A percentile compares a stretch with the other conserved stretches of the same genome.
Conservation (phyloP, 1,140 invertebrate genomes). For the Adelges cooleyi region DNA sequence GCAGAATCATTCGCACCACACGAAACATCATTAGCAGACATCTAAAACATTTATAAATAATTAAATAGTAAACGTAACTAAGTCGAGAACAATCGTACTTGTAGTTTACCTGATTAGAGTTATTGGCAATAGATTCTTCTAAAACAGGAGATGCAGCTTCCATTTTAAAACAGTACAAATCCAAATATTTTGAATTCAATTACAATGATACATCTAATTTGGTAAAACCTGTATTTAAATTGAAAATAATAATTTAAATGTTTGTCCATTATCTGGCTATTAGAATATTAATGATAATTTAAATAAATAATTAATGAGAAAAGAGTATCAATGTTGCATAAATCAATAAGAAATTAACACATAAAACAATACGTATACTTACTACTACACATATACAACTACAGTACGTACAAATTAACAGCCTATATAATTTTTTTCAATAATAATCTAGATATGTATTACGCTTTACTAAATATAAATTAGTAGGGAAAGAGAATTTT, state of each 20-base stretch:
- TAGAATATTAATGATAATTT: not conserved
- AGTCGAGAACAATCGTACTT: too few relatives aligned
- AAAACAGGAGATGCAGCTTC: not conserved
- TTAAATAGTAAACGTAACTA: too few relatives aligned
- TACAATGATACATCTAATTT: not conserved
- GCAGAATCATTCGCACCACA: not conserved
- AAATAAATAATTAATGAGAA: conserved; percentile 11
- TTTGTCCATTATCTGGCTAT: not conserved
- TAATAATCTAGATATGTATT: too few relatives aligned
- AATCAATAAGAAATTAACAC: not conserved
- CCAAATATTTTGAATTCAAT: not conserved
- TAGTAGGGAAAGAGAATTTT: too few relatives aligned
- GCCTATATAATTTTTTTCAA: too few relatives aligned
- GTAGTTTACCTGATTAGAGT: not conserved
- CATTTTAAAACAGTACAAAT: conserved; percentile 1
- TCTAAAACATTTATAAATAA: too few relatives aligned
- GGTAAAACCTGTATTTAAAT: not conserved
- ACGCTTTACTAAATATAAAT: too few relatives aligned
- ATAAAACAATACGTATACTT: not conserved
- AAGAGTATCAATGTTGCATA: not conserved
- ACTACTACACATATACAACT: not conserved
- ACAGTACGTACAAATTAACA: too few relatives aligned
- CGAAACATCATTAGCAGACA: not conserved
- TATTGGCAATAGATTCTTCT: conserved; percentile 2
- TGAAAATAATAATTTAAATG: not conserved